Conservation (phyloP, 2,113 vertebrate genomes). For the Leucosticte australis region DNA sequence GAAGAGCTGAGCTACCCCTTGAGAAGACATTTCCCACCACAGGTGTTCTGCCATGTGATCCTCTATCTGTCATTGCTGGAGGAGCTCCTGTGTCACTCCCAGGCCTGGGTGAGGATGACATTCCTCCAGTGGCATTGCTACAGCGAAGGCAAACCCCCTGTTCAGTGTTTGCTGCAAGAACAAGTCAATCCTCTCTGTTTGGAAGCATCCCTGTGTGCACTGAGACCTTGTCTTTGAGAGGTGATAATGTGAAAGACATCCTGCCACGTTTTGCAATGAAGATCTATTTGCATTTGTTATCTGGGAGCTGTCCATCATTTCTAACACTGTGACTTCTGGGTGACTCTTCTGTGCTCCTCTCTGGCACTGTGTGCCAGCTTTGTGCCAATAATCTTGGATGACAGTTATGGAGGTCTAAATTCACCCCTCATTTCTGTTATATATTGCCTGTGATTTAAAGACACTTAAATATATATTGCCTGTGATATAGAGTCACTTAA, state of each 20-base stretch:
- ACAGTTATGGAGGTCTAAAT: not conserved
- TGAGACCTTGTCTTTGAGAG: not conserved
- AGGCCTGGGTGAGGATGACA: not conserved
- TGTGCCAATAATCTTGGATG: not conserved
- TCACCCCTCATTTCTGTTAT: not conserved
- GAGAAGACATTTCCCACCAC: not conserved
- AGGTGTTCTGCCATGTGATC: not conserved
- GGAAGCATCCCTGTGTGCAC: not conserved
- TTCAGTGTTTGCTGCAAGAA: not conserved
- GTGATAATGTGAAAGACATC: not conserved
- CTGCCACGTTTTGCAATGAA: not conserved
- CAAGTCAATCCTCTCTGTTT: not conserved
- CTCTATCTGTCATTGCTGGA: not conserved
- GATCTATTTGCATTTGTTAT: not conserved
- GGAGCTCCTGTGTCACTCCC: not conserved
- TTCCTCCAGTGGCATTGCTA: not conserved
- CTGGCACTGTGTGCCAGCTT: not conserved
- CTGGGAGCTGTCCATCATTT: not conserved
- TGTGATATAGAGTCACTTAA: not conserved
- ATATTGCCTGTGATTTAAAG: not conserved
- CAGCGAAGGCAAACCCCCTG: not conserved
- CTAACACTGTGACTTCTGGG: not conserved
- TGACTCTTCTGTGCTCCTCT: not conserved
- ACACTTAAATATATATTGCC: not conserved
- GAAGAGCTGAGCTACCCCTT: not conserved